Evolutionary conservation across 2,113 vertebrate genomes (phyloP).

Genomic region (Eclectus roratus): DNA sequence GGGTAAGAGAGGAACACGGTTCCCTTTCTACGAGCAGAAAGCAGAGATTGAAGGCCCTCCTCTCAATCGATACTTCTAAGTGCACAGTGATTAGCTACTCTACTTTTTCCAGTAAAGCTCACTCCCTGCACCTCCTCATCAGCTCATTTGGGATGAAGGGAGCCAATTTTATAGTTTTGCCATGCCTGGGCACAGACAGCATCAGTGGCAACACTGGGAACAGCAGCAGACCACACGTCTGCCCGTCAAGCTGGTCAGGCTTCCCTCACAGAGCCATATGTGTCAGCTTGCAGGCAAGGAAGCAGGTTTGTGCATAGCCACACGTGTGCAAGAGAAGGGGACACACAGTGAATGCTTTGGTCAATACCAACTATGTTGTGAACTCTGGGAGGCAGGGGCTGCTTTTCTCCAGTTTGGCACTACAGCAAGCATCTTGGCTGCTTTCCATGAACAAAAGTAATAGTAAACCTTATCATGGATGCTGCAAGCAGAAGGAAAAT

Average conservation of each 20-base stretch:
- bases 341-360: rapidly evolving
- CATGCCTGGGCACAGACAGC: neutral
- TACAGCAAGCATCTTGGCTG: neutral
- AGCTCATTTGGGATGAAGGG: neutral
- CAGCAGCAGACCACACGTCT: rapidly evolving
- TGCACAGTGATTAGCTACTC: neutral
- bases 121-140: neutral
- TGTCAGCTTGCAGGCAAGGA: neutral
- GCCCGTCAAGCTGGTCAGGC: rapidly evolving
- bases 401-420: neutral
- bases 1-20: neutral
- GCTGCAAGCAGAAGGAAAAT: neutral
- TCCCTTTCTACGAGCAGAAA: neutral
- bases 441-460: neutral
- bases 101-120: neutral
- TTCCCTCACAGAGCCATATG: rapidly evolving
- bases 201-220: rapidly evolving
- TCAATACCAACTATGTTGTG: rapidly evolving
- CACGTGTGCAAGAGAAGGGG: rapidly evolving
- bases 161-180: neutral
- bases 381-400: neutral
- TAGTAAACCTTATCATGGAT: neutral
- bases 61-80: neutral
- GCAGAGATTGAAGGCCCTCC: neutral
- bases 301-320: neutral